Evolutionary conservation across 1,140 invertebrate genomes (phyloP), one percentile per base, ranked within the genome.

Genomic region (Eumaeus atala): DNA sequence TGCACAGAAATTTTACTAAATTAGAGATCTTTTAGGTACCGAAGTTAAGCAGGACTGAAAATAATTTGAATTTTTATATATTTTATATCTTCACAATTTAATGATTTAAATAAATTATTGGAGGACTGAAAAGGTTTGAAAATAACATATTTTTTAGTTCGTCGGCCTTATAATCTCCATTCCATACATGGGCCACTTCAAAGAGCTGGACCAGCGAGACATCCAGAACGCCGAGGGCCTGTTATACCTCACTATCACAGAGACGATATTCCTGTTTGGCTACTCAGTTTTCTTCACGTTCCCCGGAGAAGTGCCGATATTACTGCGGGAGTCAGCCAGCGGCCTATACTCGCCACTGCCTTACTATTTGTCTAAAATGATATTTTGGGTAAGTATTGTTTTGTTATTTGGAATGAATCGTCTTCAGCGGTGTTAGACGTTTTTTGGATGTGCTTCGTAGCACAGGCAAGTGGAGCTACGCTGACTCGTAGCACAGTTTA

Each of bases 221-320:
- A 92, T 93, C 48, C 92, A 93, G 78, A 93, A 92, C 74, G 88
- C 93, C 12, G 90, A 93, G 74, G 93, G 92, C 50, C 85, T 92
- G 0, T 67, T 93, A 53, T 93, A 93, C 75, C 83, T 93, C 12
- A 90, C 92, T 38, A 89, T 93, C 14, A 90, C 92, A 1, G 93
- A 94, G 77, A 92, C 92, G 1, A 91, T 92, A 58, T 94, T 93
- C 70, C 91, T 91, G 9, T 92, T 91, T 65, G 90, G 91, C 60
- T 93, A 93, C 72, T 87, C 89, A 3, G 91, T 92, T 6, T 91
- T 92, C 63, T 89, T 93, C 65, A 92, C 90, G 3, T 94, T 94
- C 77, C 92, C 92, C 0, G 78, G 88, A 48, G 92, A 93, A 87
- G 79, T 93, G 52, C 90, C 91, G 0, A 84, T 93, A 48, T 73